These are phyloP conservation scores for Daboia siamensis DNA, from an alignment of 2,113 vertebrate genomes.

Conservation along the genomic window DNA sequence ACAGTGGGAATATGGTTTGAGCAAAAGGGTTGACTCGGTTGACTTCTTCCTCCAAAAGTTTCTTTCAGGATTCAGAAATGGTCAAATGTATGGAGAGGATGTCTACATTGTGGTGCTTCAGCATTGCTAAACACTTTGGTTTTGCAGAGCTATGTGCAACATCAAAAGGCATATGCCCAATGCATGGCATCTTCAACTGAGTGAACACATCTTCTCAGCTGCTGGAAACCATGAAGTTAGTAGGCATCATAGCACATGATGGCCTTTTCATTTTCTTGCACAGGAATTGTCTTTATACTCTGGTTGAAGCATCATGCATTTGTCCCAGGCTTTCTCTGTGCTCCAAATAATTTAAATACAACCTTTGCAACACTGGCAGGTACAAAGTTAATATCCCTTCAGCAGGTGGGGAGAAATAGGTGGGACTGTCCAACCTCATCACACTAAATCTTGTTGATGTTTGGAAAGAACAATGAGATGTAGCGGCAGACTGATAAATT, in stretches of 20 bases:
- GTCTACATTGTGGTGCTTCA: background rate
- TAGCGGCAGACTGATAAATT: background rate
- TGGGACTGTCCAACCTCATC: background rate
- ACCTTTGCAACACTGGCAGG: background rate
- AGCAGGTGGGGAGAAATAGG: background rate
- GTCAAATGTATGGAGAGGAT: background rate
- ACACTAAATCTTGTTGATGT: background rate
- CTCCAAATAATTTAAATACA: background rate
- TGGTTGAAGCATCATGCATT: background rate
- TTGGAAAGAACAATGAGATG: background rate
- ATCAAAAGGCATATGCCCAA: background rate
- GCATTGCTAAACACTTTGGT: background rate
- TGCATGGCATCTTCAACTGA: background rate
- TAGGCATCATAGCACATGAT: constrained; percentile 10
- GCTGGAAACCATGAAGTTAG: background rate
- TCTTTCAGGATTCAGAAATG: background rate
- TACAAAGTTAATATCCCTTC: background rate
- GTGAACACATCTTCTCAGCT: background rate
- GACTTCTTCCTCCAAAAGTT: background rate
- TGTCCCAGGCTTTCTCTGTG: background rate
- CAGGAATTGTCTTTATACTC: constrained; percentile 7
- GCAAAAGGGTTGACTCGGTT: background rate
- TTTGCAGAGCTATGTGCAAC: background rate
- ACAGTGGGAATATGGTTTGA: constrained; percentile 1
- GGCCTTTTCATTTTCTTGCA: background rate